Evolutionary conservation across 2,113 vertebrate species (phyloP), one percentile per base, ranked within the genome.

Genomic region (Columba janthina): DNA sequence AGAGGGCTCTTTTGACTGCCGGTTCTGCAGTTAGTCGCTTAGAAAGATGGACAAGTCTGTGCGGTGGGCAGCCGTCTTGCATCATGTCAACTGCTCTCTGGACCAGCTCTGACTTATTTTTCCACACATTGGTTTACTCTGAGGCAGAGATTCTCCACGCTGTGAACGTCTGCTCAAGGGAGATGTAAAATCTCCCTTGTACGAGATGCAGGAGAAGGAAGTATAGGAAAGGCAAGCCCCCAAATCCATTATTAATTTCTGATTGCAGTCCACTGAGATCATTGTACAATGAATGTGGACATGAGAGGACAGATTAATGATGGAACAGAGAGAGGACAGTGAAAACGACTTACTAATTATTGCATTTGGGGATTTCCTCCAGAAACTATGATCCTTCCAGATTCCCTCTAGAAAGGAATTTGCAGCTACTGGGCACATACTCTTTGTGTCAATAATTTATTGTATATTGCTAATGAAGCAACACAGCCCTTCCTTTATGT

Each of bases 51-150:
- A 73, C 40, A 44, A 50, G 25, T 19, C 70, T 72, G 16, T 32
- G 56, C 1, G 3, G 51, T 50, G 26, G 31, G 12, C 54, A 89
- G 24, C 32, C n/a, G 42, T 64, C 70, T 72, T 67, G 31, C 0
- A 0, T 74, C 54, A 72, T 6, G 3, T 76, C 50, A 74, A 1
- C 24, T 0, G 1, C 19, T 18, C 54, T 61, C 34, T 4, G 4
- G 29, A 53, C 18, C 61, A 69, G 40, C 34, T 85, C 78, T 79
- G 66, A 12, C 50, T 85, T 90, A 64, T 48, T 90, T 90, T 93
- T 92, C 58, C 58, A 69, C 31, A 29, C 15, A 2, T 14, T 0
- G 0, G 13, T 60, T 83, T 84, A 11, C 74, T 82, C 65, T 58
- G 32, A 71, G 85, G 50, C 58, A 94, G 74, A 82, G 26, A 57